These are phyloP conservation scores for Tipula unca DNA, from an alignment of 2,888 invertebrate genomes.

Conservation along the genomic window DNA sequence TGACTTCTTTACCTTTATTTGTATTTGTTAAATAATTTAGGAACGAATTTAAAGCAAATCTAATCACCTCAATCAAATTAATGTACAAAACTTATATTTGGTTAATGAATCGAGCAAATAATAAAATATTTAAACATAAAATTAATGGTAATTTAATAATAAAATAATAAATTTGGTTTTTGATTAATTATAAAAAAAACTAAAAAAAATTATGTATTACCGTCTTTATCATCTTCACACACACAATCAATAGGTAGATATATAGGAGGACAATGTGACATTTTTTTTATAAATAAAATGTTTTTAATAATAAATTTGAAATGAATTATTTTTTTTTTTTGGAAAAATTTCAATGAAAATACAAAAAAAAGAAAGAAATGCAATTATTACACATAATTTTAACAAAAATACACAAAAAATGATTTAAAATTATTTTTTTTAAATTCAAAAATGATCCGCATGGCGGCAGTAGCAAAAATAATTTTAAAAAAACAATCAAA, in stretches of 20 bases:
- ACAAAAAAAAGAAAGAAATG: constrained; percentile 9
- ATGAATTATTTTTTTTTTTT: background rate
- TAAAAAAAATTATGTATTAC: constrained; percentile 29
- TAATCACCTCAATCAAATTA: background rate
- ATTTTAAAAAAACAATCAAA: background rate
- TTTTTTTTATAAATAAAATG: constrained; percentile 1
- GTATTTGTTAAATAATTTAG: no score
- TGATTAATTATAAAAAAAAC: background rate
- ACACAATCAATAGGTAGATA: constrained; percentile 10
- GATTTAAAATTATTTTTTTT: background rate
- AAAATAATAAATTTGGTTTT: background rate
- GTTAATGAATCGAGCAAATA: background rate
- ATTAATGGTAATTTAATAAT: background rate
- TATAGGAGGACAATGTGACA: constrained; percentile 14
- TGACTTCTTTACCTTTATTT: no score
- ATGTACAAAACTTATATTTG: background rate
- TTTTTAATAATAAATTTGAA: background rate
- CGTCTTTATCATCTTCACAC: constrained; percentile 45
- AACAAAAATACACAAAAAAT: background rate
- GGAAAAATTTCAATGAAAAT: background rate
- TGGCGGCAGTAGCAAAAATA: background rate
- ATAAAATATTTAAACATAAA: background rate
- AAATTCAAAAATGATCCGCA: background rate
- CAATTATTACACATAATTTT: constrained; percentile 8
- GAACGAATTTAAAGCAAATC: background rate